Evolutionary conservation across 2,113 vertebrate species (phyloP), one percentile per base, ranked within the genome.

Genomic region (Gnathonemus longibarbis): DNA sequence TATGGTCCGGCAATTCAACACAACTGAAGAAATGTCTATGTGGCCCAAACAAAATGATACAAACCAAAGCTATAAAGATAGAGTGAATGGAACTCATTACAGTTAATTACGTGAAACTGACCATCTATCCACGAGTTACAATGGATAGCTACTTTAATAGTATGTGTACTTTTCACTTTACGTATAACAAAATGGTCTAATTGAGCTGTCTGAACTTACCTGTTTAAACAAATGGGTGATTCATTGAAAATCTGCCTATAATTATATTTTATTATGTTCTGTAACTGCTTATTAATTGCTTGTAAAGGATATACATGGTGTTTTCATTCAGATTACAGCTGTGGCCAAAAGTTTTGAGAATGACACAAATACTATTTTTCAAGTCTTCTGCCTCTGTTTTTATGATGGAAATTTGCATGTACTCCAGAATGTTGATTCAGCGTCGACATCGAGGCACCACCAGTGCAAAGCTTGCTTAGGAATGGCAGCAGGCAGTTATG

Each of bases 191-290:
- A 77, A 77, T 39, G 31, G 11, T 39, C 31, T 39, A 31, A 74
- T 74, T 74, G 31, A 74, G 31, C 27, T 74, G 70, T 6, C 31
- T 31, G 66, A 74, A 31, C 13, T 77, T 39, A 77, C 10, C 13
- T 15, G 2, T 77, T 35, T 77, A 53, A 87, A 56, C 27, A 56
- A 53, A 92, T 52, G 89, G 52, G 91, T 93, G 94, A 93, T 88
- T 91, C 84, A 45, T 87, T 66, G 91, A 92, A 91, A 94, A 93
- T 90, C 90, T 39, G 11, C 93, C 85, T 85, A 91, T 95, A 94
- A 96, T 95, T 94, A 95, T 93, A 90, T 93, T 92, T 94, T 94
- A 95, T 95, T 95, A 93, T 93, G 53, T 93, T 96, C 93, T 92
- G 90, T 95, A 94, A 95, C 95, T 95, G 93, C 92, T 90, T 91